Base-by-base conservation (phyloP, 2,797 vertebrate genomes). In the Hirundo rustica region DNA sequence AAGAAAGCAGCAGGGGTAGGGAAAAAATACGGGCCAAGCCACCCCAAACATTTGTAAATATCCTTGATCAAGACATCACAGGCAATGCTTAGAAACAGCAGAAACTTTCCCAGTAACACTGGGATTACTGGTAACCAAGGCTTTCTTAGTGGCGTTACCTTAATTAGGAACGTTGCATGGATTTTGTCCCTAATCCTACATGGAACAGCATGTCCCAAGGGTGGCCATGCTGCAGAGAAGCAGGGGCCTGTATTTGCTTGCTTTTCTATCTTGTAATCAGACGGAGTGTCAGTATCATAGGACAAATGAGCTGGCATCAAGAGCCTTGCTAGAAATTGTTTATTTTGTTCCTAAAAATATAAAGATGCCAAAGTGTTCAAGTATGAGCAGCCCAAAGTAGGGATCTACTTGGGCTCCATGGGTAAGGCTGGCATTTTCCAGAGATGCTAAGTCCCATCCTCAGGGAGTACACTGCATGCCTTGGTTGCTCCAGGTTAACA, bases 261-360 rank as follows among this genome's bases (percentile, higher is more conserved):
- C 73, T 91, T 95, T 91, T 84, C 71, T 77, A 51, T 87, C 90
- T 71, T 81, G 72, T 54, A 89, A 93, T 50, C 67, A 82, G 67
- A 65, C 44, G 38, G 62, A 90, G 44, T 77, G 71, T 44, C 68
- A 80, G 65, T 40, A 54, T 77, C 47, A 45, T 4, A 94, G 72
- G 34, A 72, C 32, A 92, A 82, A 91, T 1, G 16, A 68, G 50
- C 65, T 94, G 93, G 71, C 75, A 94, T 50, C 13, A 50, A 85
- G 13, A 1, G 20, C n/a, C n/a, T 91, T 87, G 71, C 45, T 87
- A 57, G 60, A 96, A 89, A 93, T 65, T 93, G 68, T 94, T 97
- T 96, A 74, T 87, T 89, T 93, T 96, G 78, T 91, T 95, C 86
- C 95, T 96, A 96, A 96, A 97, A 95, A 96, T 96, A 96, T 0